Base-by-base conservation (phyloP, 2,113 vertebrate species). In the Alces alces region DNA sequence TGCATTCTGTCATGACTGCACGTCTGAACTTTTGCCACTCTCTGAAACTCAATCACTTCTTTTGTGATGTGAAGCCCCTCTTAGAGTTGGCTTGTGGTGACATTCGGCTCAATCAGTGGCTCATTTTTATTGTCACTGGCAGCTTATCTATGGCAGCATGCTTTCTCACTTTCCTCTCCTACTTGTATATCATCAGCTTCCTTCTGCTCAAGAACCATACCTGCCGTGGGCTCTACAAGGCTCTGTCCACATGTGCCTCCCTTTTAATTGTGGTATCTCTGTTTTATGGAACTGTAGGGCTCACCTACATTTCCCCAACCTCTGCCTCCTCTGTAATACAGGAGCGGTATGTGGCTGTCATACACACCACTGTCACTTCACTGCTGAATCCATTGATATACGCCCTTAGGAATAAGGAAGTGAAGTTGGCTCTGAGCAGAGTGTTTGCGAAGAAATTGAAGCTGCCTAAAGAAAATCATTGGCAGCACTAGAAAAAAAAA, bases 41-140 rank as follows among this genome's bases (percentile, higher is more conserved):
- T 78, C 25, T 45, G 25, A 27, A 45, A 78, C 73, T 82, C 19
- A 12, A 23, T 0, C 2, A 82, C 79, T 82, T 82, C 33, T 97
- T 92, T 14, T 97, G 95, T 17, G 96, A 97, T n/a, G 30, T 93
- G 16, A 96, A 90, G 28, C 78, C 95, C 21, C 28, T 97, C 21
- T 39, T 96, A 14, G 57, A 82, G 11, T 14, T 97, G 78, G 95
- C 92, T 3, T 93, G 96, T 54, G 64, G 83, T 36, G 50, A 82
- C 50, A 82, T 54, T 21, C 10, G 16, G 17, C 79, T 82, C 79
- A 82, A 82, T n/a, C 79, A 54, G 47, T 82, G 79, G 79, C 79
- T 82, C 47, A 52, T 82, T n/a, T 54, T 54, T 21, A 82, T 7
- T 13, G 79, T 82, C 30, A 54, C 79, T 23, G 12, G 30, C 10